These are phyloP conservation scores for Conomelus anceps DNA, from an alignment of 2,888 invertebrate genomes.

Conservation along the genomic window DNA sequence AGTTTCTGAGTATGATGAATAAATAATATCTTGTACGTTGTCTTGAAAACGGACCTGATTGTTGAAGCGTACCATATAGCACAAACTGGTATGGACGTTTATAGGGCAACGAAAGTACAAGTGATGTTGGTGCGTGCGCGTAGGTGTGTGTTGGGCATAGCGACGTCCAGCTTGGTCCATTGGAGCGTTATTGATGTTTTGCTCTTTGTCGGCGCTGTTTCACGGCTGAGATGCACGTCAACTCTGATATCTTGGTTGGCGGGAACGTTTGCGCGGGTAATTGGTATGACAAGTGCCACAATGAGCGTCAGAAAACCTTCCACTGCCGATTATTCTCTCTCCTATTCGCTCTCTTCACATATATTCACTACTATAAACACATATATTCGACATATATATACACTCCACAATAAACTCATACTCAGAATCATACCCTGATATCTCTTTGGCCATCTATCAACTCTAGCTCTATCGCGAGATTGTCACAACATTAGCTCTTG, in stretches of 20 bases:
- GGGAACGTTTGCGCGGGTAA: background rate
- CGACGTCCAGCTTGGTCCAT: background rate
- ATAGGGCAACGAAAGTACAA: background rate
- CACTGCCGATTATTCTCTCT: background rate
- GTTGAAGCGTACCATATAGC: background rate
- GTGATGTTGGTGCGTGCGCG: background rate
- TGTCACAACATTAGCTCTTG: background rate
- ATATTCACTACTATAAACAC: background rate
- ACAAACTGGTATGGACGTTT: background rate
- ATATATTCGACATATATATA: background rate
- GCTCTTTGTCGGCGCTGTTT: background rate
- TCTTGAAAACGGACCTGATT: background rate
- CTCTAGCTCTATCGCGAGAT: background rate
- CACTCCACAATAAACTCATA: background rate
- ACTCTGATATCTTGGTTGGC: background rate
- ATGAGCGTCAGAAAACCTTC: background rate
- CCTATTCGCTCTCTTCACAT: background rate
- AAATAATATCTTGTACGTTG: too few relatives aligned
- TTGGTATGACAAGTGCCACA: background rate
- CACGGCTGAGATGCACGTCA: background rate
- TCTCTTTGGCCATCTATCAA: background rate
- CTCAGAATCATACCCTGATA: too few relatives aligned
- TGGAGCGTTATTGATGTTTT: background rate
- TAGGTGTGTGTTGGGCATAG: background rate
- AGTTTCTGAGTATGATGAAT: too few relatives aligned